phyloP scores from a whole-genome alignment of 2,113 vertebrate species.

The Malurus alboscapulatus region DNA sequence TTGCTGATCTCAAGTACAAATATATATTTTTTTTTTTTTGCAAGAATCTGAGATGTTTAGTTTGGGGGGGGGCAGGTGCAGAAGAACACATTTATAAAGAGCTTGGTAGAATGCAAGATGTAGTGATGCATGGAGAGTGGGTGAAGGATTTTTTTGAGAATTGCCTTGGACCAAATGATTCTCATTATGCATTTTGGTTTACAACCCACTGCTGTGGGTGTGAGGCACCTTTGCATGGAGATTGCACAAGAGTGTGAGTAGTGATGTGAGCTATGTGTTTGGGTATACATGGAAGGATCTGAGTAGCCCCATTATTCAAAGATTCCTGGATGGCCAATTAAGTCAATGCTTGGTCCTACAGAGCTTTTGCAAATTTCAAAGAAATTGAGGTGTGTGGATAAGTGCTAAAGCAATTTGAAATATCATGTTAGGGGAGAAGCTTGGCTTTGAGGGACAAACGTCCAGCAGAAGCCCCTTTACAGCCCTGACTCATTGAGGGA shows the following conservation, averaged over 20 bases:
- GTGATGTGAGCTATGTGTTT: background rate
- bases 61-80: background rate
- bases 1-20: background rate
- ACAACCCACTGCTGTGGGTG: background rate
- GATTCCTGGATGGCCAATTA: background rate
- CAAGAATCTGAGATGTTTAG: background rate
- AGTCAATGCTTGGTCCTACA: background rate
- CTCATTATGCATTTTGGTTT: background rate
- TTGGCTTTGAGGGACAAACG: background rate
- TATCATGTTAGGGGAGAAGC: background rate
- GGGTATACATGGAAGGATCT: background rate
- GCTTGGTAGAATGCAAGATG: background rate
- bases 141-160: background rate
- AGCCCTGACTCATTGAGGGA: background rate
- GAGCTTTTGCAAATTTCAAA: background rate
- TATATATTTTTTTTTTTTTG: background rate
- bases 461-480: background rate
- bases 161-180: background rate
- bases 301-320: background rate
- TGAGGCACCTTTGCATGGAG: background rate
- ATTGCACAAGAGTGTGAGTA: background rate
- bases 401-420: background rate
- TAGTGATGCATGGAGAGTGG: background rate
- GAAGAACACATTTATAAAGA: background rate
- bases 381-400: background rate